Conservation (phyloP, 37 sponge, comb jelly and placozoan species). For the Ianthella basta region DNA sequence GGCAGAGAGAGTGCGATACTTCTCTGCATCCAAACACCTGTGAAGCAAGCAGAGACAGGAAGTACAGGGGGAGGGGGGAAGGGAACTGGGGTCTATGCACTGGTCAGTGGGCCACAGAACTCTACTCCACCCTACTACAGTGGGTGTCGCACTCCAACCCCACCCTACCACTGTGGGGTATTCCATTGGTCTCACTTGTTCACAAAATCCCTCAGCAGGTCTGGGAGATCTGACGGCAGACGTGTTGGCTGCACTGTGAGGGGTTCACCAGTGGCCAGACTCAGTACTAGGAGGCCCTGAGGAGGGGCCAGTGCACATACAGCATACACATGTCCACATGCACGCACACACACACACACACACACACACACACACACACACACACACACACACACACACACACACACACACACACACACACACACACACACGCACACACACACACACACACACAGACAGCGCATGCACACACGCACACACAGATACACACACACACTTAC, state of each 20-base stretch:
- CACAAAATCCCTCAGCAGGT: conserved; percentile 56
- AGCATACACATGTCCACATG: background rate
- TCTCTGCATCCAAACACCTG: conserved; percentile 65
- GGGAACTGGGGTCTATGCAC: too few relatives aligned
- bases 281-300: conserved; percentile 78
- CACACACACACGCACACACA: background rate
- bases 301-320: background rate
- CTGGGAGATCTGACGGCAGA: conserved; percentile 57
- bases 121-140: too few relatives aligned
- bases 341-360: background rate
- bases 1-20: conserved; percentile 51
- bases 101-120: too few relatives aligned
- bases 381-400: too few relatives aligned
- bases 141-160: too few relatives aligned
- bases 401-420: conserved; percentile 36
- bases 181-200: conserved; percentile 41
- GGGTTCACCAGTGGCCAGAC: conserved; percentile 58
- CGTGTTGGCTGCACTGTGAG: conserved; percentile 50
- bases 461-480: background rate
- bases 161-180: too few relatives aligned
- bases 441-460: conserved; percentile 5
- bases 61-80: too few relatives aligned
- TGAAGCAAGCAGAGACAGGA: too few relatives aligned
- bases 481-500: conserved; percentile 38
- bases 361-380: background rate